Evolutionary conservation across 2,113 vertebrate genomes (phyloP).

Genomic region (Cairina moschata): DNA sequence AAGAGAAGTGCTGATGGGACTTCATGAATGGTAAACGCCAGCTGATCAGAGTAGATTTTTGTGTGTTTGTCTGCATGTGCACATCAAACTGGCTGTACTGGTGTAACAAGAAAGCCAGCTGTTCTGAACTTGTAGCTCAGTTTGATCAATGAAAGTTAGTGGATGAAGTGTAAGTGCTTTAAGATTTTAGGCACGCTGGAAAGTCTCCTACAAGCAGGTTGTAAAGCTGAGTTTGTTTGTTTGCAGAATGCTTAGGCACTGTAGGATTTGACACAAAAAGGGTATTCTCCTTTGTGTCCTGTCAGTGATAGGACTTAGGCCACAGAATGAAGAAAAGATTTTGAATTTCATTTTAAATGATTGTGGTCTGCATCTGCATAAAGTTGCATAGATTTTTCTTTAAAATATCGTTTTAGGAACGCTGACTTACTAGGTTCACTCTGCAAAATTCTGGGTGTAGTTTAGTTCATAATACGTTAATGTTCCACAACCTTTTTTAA

Average conservation of each 20-base stretch:
- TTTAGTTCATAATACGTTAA: not conserved
- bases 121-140: not conserved
- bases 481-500: not conserved
- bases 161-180: not conserved
- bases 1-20: not conserved
- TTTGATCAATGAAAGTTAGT: not conserved
- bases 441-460: not conserved
- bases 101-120: not conserved
- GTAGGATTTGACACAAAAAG: not conserved
- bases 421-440: not conserved
- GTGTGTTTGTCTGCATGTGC: not conserved
- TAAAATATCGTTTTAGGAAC: not conserved
- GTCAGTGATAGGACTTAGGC: not conserved
- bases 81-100: not conserved
- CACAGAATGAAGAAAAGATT: not conserved
- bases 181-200: not conserved
- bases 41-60: conserved; percentile 4
- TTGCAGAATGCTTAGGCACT: not conserved
- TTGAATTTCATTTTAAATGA: not conserved
- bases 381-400: not conserved
- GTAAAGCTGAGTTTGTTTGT: not conserved
- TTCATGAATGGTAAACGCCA: not conserved
- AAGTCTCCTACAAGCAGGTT: not conserved
- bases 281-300: not conserved
- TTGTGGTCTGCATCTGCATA: not conserved